phyloP scores from a whole-genome alignment of 64 coral and sea anemone genomes.

The Catalaphyllia jardinei region DNA sequence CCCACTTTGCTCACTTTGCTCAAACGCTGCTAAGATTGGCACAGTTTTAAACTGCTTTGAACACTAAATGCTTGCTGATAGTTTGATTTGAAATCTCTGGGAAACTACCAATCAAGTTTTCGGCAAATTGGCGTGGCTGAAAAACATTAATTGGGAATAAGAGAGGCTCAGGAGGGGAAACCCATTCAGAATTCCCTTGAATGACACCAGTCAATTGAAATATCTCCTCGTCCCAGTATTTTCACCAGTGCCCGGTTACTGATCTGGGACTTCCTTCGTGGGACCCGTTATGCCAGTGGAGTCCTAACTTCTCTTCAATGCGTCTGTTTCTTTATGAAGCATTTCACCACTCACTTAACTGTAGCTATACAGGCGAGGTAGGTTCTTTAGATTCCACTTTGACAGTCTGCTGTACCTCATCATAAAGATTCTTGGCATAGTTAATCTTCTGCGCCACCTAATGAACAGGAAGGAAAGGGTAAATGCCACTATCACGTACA shows the following conservation, averaged over 20 bases:
- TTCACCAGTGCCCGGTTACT: background rate
- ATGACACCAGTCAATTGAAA: too few relatives aligned
- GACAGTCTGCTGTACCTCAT: conserved; percentile 69
- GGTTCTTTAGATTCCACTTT: conserved; percentile 60
- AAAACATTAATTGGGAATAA: too few relatives aligned
- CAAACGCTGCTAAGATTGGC: too few relatives aligned
- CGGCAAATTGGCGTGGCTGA: too few relatives aligned
- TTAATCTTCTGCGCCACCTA: conserved; percentile 75
- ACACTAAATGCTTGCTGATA: too few relatives aligned
- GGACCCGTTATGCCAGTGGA: background rate
- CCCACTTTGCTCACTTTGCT: too few relatives aligned
- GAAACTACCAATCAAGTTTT: too few relatives aligned
- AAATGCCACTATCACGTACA: background rate
- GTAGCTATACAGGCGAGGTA: background rate
- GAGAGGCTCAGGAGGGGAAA: too few relatives aligned
- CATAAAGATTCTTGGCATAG: conserved; percentile 69
- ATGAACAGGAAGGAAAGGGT: background rate
- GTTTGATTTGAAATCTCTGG: too few relatives aligned
- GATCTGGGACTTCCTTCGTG: background rate
- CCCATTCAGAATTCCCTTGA: too few relatives aligned
- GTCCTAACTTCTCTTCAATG: background rate
- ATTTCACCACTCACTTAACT: background rate
- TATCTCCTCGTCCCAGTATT: too few relatives aligned
- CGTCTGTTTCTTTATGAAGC: background rate
- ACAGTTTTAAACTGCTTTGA: too few relatives aligned